phyloP scores from a whole-genome alignment of 2,888 invertebrate species.

The Xanthorhoe designata region DNA sequence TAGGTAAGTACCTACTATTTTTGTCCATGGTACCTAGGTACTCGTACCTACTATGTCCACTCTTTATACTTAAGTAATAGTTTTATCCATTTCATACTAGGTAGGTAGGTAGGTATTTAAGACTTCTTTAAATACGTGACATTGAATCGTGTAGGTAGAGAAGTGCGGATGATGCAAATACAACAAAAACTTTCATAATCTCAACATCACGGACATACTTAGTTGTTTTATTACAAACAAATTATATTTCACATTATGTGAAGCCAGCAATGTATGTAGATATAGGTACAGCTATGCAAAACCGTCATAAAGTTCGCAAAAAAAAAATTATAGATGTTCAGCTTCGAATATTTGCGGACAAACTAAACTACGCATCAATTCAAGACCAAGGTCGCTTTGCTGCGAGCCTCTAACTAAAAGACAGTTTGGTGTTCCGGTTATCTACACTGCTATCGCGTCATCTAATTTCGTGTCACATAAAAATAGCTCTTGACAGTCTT shows the following conservation, averaged over 20 bases:
- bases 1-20: too few species aligned
- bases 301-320: background rate
- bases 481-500: too few species aligned
- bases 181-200: slow-evolving; percentile 37
- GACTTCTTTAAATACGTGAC: background rate
- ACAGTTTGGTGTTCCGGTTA: slow-evolving; percentile 2
- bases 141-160: background rate
- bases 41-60: too few species aligned
- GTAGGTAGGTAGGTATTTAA: too few species aligned
- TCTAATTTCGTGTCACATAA: too few species aligned
- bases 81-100: too few species aligned
- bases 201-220: slow-evolving; percentile 8
- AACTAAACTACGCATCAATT: slow-evolving; percentile 36
- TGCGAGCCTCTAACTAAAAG: background rate
- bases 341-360: slow-evolving; percentile 1
- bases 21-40: background rate
- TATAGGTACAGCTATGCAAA: too few species aligned
- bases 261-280: slow-evolving; percentile 6
- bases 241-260: background rate
- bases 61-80: too few species aligned
- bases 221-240: slow-evolving; percentile 11
- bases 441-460: too few species aligned
- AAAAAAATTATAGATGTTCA: background rate
- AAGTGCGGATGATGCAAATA: slow-evolving; percentile 38
- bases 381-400: slow-evolving; percentile 36